These are phyloP conservation scores for Barbus barbus DNA, from an alignment of 2,113 vertebrate genomes.

Conservation along the genomic window DNA sequence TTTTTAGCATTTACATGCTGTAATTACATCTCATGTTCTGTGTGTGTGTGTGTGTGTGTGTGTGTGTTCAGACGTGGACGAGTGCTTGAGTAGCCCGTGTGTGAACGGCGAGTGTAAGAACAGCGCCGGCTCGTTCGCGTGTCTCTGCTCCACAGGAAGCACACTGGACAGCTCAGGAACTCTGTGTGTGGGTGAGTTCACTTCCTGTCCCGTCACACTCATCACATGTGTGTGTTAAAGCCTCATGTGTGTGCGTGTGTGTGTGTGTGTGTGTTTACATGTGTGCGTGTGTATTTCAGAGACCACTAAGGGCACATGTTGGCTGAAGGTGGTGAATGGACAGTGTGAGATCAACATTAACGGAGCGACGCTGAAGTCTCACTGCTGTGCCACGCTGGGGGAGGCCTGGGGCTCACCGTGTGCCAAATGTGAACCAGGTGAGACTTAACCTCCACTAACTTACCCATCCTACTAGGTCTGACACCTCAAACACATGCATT, in stretches of 20 bases:
- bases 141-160: conserved; percentile 89
- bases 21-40: no score
- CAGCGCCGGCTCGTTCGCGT: conserved; percentile 86
- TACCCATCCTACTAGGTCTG: no score
- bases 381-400: conserved; percentile 94
- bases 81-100: conserved; percentile 90
- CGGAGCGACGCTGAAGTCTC: conserved; percentile 92
- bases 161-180: conserved; percentile 85
- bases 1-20: no score
- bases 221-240: not conserved
- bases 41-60: no score
- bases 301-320: conserved; percentile 93
- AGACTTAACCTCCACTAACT: conserved; percentile 17
- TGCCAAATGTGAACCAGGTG: conserved; percentile 88
- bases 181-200: conserved; percentile 88
- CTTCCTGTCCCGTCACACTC: conserved; percentile 1
- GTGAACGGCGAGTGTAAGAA: conserved; percentile 92
- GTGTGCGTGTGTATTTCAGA: no score
- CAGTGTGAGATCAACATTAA: conserved; percentile 98
- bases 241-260: conserved; percentile 82
- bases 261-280: conserved; percentile 49
- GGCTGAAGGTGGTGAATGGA: conserved; percentile 89
- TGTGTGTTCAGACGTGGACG: conserved; percentile 85
- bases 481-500: conserved; percentile 7
- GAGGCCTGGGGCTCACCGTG: conserved; percentile 97